These are phyloP conservation scores for Apodemia mormo DNA, from an alignment of 2,888 invertebrate species.

Conservation along the genomic window DNA sequence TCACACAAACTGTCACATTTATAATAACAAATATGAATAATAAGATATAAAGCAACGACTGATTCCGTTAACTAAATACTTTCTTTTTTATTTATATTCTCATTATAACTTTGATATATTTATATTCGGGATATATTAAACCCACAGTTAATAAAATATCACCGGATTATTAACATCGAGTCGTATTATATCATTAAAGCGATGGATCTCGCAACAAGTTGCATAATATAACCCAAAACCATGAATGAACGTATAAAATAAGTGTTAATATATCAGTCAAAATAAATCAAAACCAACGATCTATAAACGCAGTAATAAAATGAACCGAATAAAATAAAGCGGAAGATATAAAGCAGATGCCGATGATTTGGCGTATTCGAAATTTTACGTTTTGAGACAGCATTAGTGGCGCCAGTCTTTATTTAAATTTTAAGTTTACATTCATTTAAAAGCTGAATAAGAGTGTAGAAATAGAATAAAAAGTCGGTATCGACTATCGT, in stretches of 20 bases:
- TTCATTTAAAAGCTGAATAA: not conserved
- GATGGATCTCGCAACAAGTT: not conserved
- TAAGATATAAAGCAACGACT: no score
- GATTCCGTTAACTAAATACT: no score
- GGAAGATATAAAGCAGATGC: slow-evolving; percentile 60
- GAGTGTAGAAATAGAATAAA: no score
- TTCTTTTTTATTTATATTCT: no score
- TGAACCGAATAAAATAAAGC: slow-evolving; percentile 65
- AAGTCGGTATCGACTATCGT: no score
- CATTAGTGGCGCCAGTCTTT: slow-evolving; percentile 16
- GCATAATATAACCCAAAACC: not conserved
- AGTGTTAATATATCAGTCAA: not conserved
- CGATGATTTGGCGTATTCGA: slow-evolving; percentile 18
- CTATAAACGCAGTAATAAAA: slow-evolving; percentile 58
- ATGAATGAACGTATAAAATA: not conserved
- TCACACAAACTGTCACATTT: no score
- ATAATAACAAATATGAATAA: no score
- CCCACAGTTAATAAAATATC: not conserved
- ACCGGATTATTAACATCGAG: not conserved
- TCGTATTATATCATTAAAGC: not conserved
- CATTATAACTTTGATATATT: no score
- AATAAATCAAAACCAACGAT: slow-evolving; percentile 23
- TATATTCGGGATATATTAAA: not conserved
- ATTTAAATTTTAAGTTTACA: not conserved
- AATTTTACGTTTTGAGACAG: slow-evolving; percentile 1